Evolutionary conservation across 2,888 invertebrate species (phyloP).

Genomic region (Hydrotaea diabolus): DNA sequence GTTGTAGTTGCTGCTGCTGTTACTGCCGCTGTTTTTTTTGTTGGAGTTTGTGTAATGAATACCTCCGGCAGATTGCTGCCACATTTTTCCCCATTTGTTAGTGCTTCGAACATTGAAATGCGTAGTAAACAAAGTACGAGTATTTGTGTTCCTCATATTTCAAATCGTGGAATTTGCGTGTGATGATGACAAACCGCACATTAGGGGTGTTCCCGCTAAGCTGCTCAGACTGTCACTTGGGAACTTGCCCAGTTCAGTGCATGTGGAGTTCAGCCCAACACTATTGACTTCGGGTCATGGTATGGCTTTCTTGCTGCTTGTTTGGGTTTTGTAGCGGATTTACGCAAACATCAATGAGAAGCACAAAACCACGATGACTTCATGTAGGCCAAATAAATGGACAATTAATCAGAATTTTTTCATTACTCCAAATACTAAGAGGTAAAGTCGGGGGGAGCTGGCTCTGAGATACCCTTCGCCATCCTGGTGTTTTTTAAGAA

Average conservation of each 20-base stretch:
- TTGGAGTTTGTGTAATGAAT: conserved; percentile 23
- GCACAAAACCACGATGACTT: no score
- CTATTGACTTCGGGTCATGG: no score
- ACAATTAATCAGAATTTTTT: no score
- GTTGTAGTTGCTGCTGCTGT: background rate
- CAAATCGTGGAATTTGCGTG: background rate
- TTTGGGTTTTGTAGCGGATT: no score
- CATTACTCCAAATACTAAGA: no score
- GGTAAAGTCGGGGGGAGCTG: no score
- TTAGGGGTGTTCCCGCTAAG: background rate
- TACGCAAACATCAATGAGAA: no score
- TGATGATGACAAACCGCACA: background rate
- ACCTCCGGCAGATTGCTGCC: background rate
- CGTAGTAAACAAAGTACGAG: conserved; percentile 1
- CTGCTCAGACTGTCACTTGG: background rate
- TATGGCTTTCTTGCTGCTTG: no score
- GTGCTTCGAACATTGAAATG: background rate
- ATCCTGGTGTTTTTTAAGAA: no score
- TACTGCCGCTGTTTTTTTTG: background rate
- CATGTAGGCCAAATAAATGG: no score
- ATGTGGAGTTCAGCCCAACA: no score
- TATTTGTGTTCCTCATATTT: conserved; percentile 4
- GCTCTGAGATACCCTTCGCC: no score
- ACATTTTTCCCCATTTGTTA: background rate
- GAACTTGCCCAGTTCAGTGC: background rate